These are phyloP conservation scores for Pseudonaja textilis DNA, from an alignment of 2,113 vertebrate species.

Conservation along the genomic window DNA sequence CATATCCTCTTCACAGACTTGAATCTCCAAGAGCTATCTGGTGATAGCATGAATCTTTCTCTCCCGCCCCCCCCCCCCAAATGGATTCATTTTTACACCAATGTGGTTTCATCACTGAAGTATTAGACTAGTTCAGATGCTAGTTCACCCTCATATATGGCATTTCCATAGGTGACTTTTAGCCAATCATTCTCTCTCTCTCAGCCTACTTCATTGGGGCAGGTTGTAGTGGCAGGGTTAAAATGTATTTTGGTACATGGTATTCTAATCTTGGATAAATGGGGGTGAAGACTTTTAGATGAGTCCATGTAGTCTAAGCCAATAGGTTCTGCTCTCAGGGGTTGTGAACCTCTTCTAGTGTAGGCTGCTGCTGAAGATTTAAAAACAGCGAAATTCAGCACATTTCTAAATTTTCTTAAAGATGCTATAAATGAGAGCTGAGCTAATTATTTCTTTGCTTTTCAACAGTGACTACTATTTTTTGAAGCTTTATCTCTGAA, in stretches of 20 bases:
- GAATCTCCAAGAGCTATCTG: neutral
- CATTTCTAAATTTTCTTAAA: neutral
- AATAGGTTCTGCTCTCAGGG: neutral
- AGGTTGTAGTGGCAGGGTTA: neutral
- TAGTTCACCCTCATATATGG: neutral
- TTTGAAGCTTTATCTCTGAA: neutral
- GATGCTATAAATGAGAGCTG: constrained; percentile 6
- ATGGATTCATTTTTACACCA: neutral
- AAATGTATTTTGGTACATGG: neutral
- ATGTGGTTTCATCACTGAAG: neutral
- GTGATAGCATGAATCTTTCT: neutral
- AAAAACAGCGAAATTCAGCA: constrained; percentile 20
- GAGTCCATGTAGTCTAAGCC: neutral
- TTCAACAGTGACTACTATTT: constrained; percentile 8
- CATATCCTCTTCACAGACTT: neutral
- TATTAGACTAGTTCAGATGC: neutral
- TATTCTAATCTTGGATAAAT: neutral
- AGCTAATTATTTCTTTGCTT: neutral
- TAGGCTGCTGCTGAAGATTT: neutral
- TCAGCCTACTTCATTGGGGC: neutral
- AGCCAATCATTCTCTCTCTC: neutral
- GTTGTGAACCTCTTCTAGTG: neutral
- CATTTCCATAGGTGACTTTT: neutral
- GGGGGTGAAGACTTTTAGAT: neutral
- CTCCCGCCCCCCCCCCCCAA: neutral